Percentiles rank a stretch among this genome's conserved stretches.
Evolutionary conservation across 2,797 vertebrate species (phyloP).

Genomic region (Poeciliopsis paucimaculata): DNA sequence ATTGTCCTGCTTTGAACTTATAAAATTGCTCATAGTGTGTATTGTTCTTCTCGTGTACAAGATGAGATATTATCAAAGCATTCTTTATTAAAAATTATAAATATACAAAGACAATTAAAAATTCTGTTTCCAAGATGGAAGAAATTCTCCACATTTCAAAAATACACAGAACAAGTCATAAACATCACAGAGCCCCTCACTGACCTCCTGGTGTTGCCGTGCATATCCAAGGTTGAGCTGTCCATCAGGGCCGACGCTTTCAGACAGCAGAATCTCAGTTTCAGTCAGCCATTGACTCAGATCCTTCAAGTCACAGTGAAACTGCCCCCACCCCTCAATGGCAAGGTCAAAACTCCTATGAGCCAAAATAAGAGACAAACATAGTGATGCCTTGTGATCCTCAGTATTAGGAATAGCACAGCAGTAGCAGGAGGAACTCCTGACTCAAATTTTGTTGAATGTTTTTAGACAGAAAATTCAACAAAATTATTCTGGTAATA

Average conservation of each 20-base stretch:
- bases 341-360: constrained; percentile 85
- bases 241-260: constrained; percentile 77
- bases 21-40: constrained; percentile 14
- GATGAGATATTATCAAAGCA: background rate
- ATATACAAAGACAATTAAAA: background rate
- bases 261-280: constrained; percentile 82
- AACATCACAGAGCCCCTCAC: constrained; percentile 19
- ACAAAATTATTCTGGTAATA: no score
- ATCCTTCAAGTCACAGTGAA: constrained; percentile 91
- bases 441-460: no score
- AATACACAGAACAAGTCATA: background rate
- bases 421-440: background rate
- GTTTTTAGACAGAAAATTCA: background rate
- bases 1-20: constrained; percentile 24
- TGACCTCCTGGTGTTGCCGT: constrained; percentile 86
- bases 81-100: background rate
- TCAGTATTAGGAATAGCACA: background rate
- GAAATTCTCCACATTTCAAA: background rate
- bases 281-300: constrained; percentile 89
- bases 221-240: constrained; percentile 83
- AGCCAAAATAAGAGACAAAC: constrained; percentile 7
- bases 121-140: background rate
- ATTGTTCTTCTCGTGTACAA: background rate
- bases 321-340: constrained; percentile 89
- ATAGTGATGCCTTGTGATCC: background rate